phyloP scores from a whole-genome alignment of 2,797 vertebrate genomes.

The Poeciliopsis presidionis region DNA sequence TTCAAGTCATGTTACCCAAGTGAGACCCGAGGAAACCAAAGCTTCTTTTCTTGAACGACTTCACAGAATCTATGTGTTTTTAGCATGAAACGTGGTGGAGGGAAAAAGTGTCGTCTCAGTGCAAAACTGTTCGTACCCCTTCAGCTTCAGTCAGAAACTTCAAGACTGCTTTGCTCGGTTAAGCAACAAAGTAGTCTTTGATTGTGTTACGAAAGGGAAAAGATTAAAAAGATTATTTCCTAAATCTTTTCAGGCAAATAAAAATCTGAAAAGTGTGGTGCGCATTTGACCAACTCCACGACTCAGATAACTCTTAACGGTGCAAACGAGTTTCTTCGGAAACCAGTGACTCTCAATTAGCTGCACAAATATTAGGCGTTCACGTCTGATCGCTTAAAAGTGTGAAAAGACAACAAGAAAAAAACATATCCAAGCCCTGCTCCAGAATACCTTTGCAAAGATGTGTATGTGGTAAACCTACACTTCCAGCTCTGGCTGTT shows the following conservation, averaged over 20 bases:
- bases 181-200: not conserved
- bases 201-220: not conserved
- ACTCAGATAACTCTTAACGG: not conserved
- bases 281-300: not conserved
- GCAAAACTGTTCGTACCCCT: not conserved
- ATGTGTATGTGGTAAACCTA: slow-evolving; percentile 43
- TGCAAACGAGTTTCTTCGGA: not conserved
- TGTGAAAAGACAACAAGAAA: too few species aligned
- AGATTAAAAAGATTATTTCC: not conserved
- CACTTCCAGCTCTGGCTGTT: slow-evolving; percentile 47
- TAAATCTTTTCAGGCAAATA: not conserved
- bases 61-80: slow-evolving; percentile 20
- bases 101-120: slow-evolving; percentile 1
- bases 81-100: slow-evolving; percentile 15
- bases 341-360: not conserved
- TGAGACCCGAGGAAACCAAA: slow-evolving; percentile 6
- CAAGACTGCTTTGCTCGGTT: not conserved
- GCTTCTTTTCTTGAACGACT: not conserved
- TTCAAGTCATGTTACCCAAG: slow-evolving; percentile 14
- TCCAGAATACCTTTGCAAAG: not conserved
- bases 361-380: not conserved
- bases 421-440: not conserved
- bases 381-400: too few species aligned
- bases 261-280: not conserved
- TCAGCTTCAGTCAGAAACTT: not conserved